Evolutionary conservation across 2,888 invertebrate genomes (phyloP).

Genomic region (Orthosia cruda): DNA sequence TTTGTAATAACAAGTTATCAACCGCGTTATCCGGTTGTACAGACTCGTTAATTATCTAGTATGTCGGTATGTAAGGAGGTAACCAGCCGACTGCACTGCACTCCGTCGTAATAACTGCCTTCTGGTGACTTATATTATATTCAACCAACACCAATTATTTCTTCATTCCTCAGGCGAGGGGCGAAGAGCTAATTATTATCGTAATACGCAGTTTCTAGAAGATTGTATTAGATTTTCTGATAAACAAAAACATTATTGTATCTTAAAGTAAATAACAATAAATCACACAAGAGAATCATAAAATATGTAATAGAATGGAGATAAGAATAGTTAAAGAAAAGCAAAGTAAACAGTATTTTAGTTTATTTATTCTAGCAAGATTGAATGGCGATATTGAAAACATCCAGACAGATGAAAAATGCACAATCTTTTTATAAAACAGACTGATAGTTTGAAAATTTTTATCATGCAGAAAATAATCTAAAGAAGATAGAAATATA

Average conservation of each 20-base stretch:
- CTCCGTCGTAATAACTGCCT: conserved; percentile 47
- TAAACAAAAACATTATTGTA: not conserved
- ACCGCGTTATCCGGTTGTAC: conserved; percentile 62
- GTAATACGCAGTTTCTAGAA: conserved; percentile 2
- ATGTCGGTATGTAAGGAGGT: conserved; percentile 57
- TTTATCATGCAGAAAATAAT: not conserved
- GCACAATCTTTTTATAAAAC: not conserved
- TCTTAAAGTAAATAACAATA: not conserved
- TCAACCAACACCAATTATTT: conserved; percentile 19
- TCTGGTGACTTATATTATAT: conserved; percentile 26
- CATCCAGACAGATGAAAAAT: conserved; percentile 14
- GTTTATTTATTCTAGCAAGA: conserved; percentile 28
- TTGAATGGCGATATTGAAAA: conserved; percentile 10
- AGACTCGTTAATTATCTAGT: conserved; percentile 60
- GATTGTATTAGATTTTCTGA: not conserved
- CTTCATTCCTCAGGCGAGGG: conserved; percentile 33
- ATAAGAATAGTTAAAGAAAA: conserved; percentile 10
- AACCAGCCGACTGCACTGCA: conserved; percentile 27
- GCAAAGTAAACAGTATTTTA: not conserved
- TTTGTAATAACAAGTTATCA: conserved; percentile 64
- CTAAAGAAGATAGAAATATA: not conserved
- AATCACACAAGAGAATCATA: conserved; percentile 10
- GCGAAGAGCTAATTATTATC: conserved; percentile 8
- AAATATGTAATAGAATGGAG: conserved; percentile 4
- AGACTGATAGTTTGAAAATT: not conserved